Conservation (phyloP, 2,888 invertebrate species). For the Elmis aenea region DNA sequence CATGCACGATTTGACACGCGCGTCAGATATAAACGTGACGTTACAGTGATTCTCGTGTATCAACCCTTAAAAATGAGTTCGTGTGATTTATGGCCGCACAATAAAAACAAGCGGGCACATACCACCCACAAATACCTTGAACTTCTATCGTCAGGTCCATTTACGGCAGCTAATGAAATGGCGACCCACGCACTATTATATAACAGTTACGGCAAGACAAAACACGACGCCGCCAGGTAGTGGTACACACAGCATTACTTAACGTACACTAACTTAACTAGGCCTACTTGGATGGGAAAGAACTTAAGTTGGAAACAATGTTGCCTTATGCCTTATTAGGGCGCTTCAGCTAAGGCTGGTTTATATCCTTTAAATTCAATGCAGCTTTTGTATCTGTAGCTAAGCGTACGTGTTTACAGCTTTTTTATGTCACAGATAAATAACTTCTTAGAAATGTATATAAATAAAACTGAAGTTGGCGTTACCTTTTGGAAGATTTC, state of each 20-base stretch:
- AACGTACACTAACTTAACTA: conserved; percentile 9
- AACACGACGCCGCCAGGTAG: conserved; percentile 2
- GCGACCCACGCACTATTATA: conserved; percentile 16
- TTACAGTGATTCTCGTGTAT: too few relatives aligned
- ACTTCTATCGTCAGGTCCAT: conserved; percentile 15
- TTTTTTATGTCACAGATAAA: conserved; percentile 2
- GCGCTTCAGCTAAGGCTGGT: conserved; percentile 28
- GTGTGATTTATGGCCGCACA: too few relatives aligned
- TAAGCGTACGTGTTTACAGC: neutral
- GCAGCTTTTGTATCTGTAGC: conserved; percentile 3
- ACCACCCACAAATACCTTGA: too few relatives aligned
- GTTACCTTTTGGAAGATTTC: too few relatives aligned
- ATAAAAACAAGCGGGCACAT: too few relatives aligned
- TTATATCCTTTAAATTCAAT: conserved; percentile 12
- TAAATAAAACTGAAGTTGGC: too few relatives aligned
- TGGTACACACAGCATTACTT: conserved; percentile 6
- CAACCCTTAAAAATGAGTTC: too few relatives aligned
- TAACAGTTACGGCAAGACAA: conserved; percentile 4
- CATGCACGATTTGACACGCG: too few relatives aligned
- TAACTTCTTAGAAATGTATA: too few relatives aligned
- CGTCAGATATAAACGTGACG: too few relatives aligned
- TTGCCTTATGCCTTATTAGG: conserved; percentile 40
- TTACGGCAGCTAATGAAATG: conserved; percentile 10
- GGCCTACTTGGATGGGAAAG: conserved; percentile 16
- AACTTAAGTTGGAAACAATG: conserved; percentile 34